These are phyloP conservation scores for Anagyrus pseudococci DNA, from an alignment of 2,888 invertebrate genomes.

Conservation along the genomic window DNA sequence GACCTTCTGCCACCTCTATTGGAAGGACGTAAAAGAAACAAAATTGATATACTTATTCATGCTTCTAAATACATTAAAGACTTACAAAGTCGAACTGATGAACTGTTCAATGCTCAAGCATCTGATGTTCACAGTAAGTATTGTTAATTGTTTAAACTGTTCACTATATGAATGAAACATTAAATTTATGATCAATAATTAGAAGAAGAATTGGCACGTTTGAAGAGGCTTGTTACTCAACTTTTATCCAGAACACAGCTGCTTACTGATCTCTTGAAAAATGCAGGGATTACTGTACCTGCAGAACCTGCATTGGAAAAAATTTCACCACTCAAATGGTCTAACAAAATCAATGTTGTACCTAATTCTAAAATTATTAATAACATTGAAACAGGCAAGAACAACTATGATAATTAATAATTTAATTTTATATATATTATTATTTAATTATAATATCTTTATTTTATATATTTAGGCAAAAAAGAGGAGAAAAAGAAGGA, in stretches of 20 bases:
- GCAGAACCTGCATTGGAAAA: slow-evolving; percentile 59
- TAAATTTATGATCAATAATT: slow-evolving; percentile 19
- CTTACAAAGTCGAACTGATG: slow-evolving; percentile 55
- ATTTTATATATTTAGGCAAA: slow-evolving; percentile 45
- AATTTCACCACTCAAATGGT: slow-evolving; percentile 59
- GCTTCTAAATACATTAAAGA: slow-evolving; percentile 59
- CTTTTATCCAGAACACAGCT: slow-evolving; percentile 56
- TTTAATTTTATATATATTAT: slow-evolving; percentile 10
- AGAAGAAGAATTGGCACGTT: slow-evolving; percentile 57
- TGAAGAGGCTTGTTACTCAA: slow-evolving; percentile 56
- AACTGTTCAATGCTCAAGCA: slow-evolving; percentile 53
- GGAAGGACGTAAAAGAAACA: slow-evolving; percentile 67
- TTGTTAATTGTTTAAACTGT: neutral
- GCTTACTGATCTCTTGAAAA: slow-evolving; percentile 54
- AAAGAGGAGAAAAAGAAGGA: slow-evolving; percentile 50
- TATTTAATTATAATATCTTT: slow-evolving; percentile 13
- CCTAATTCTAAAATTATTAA: slow-evolving; percentile 38
- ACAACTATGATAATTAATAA: neutral
- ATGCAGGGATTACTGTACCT: slow-evolving; percentile 58
- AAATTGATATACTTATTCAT: slow-evolving; percentile 63
- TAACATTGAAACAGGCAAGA: slow-evolving; percentile 32
- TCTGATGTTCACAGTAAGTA: slow-evolving; percentile 56
- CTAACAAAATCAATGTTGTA: slow-evolving; percentile 58
- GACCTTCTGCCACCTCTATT: slow-evolving; percentile 65
- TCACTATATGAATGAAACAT: too few relatives aligned